Base-by-base conservation (phyloP, 1,140 invertebrate genomes). In the Pachypeltis micranthus region DNA sequence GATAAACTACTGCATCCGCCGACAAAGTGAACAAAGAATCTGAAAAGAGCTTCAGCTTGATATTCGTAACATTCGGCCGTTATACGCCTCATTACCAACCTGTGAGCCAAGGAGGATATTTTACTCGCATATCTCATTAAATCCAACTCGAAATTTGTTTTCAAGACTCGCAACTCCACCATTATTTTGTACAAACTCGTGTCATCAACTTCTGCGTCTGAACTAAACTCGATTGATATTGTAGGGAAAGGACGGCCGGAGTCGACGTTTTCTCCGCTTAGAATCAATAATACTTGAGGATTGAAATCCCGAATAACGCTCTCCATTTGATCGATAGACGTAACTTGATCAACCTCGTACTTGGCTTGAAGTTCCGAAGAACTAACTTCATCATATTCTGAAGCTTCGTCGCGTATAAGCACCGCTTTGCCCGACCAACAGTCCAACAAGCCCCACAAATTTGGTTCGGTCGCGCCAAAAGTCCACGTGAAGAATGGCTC, bases 21-120 rank as follows among this genome's bases (percentile, higher is more conserved):
- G 21, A 81, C 74, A 10, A 80, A 83, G 71, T 96, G 95, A 62
- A 85, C 84, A 71, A 94, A 86, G 72, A 93, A 82, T 39, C 85
- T 76, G 74, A 97, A 98, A 44, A 88, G 80, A 0, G 91, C 81
- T 75, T 99, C 96, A 58, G 87, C 84, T 74, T 98, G 91, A 70
- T 93, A 99, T 73, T 99, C 96, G 69, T 82, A 86, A 28, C n/a
- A 59, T 3, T 59, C 57, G 2, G 91, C 88, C n/a, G 24, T 59
- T 2, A 84, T 77, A 67, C 76, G 79, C 0, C 78, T 67, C 82
- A 83, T 83, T 14, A 96, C 85, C 71, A 83, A 79, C 72, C 90
- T 91, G 71, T 99, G 96, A 14, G 94, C 96, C 64, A 92, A 86
- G 14, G 91, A 95, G 21, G 93, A 96, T n/a, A 97, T 82, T 73